Percentiles rank a stretch among this genome's conserved stretches.
Conservation (phyloP, 2,113 vertebrate species). For the Madoqua kirkii region DNA sequence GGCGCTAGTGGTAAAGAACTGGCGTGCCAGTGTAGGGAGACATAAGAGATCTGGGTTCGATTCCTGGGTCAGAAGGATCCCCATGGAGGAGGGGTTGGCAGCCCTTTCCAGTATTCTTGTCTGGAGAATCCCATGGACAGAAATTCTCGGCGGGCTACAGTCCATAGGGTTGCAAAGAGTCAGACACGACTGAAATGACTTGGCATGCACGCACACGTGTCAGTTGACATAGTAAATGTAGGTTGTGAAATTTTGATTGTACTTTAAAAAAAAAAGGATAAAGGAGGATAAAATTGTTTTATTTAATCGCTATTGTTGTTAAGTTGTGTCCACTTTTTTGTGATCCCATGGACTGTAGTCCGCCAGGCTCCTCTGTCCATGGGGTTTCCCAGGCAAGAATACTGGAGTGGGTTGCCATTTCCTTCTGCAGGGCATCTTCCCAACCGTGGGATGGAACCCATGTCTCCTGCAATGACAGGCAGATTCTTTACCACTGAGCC, state of each 20-base stretch:
- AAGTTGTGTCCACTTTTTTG: neutral
- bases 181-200: accelerated
- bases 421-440: neutral
- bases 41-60: neutral
- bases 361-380: neutral
- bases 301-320: neutral
- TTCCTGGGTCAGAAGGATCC: neutral
- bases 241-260: conserved; percentile 14
- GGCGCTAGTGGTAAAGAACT: neutral
- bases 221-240: neutral
- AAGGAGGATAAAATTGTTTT: neutral
- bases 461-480: neutral
- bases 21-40: neutral
- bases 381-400: neutral
- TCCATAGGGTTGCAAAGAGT: neutral
- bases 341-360: neutral
- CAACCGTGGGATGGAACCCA: neutral
- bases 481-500: neutral
- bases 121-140: neutral
- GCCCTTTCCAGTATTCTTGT: neutral
- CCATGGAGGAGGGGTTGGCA: neutral
- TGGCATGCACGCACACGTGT: accelerated
- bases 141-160: accelerated
- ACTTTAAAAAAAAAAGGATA: neutral
- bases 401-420: neutral